A percentile compares a stretch with the other conserved stretches of the same genome.
phyloP scores from a whole-genome alignment of 2,797 vertebrate species.

The Malurus splendens region DNA sequence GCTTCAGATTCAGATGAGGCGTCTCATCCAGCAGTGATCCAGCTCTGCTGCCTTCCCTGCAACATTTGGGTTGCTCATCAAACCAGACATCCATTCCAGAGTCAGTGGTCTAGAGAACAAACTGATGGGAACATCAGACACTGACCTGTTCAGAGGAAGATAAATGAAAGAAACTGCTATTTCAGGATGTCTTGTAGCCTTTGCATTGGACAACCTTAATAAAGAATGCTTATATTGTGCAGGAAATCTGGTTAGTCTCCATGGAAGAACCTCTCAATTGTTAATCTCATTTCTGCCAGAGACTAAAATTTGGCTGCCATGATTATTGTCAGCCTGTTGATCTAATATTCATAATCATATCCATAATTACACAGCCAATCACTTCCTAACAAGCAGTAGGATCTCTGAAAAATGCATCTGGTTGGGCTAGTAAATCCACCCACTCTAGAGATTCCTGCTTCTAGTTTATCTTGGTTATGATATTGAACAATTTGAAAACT shows the following conservation, averaged over 20 bases:
- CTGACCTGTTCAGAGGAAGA: not conserved
- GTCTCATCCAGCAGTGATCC: not conserved
- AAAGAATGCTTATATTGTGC: not conserved
- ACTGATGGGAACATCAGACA: not conserved
- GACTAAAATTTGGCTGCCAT: constrained; percentile 38
- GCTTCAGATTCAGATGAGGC: not conserved
- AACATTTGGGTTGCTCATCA: not conserved
- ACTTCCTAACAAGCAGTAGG: constrained; percentile 12
- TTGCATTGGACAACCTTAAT: not conserved
- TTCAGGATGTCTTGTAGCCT: constrained; percentile 7
- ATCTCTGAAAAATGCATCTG: constrained; percentile 15
- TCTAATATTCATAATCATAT: constrained; percentile 53
- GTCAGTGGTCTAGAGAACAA: not conserved
- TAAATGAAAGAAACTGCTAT: constrained; percentile 6
- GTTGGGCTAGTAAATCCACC: not conserved
- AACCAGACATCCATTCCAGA: not conserved
- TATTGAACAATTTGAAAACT: not conserved
- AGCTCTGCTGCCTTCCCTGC: not conserved
- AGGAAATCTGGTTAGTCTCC: constrained; percentile 47
- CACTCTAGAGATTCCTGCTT: not conserved
- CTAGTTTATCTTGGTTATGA: not conserved
- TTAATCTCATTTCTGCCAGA: constrained; percentile 58
- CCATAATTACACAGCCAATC: constrained; percentile 37
- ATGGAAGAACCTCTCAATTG: constrained; percentile 26
- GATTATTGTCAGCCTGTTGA: constrained; percentile 37